Conservation (phyloP, 2,888 invertebrate species). For the Phyllotreta striolata region DNA sequence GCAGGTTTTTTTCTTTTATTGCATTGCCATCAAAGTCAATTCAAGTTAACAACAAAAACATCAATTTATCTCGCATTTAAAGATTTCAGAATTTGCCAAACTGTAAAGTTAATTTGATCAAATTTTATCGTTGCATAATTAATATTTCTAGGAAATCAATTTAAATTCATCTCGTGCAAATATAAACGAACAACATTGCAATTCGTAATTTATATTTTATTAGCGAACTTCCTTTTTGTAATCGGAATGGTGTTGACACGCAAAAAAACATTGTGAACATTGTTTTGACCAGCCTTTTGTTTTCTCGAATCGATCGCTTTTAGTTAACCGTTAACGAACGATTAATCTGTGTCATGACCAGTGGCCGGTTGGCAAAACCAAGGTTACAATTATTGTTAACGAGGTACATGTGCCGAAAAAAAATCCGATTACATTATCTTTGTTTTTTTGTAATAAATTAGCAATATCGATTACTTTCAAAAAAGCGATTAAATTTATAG, state of each 20-base stretch:
- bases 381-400: conserved; percentile 35
- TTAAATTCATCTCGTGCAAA: too few relatives aligned
- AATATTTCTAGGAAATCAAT: too few relatives aligned
- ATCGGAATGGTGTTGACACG: background rate
- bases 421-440: conserved; percentile 17
- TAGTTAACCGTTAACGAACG: conserved; percentile 16
- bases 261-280: conserved; percentile 2
- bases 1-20: too few relatives aligned
- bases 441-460: conserved; percentile 17
- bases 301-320: conserved; percentile 10
- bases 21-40: too few relatives aligned
- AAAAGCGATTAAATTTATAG: too few relatives aligned
- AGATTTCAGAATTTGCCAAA: too few relatives aligned
- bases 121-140: too few relatives aligned
- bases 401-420: conserved; percentile 32
- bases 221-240: conserved; percentile 8
- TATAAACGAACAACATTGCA: too few relatives aligned
- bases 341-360: conserved; percentile 37
- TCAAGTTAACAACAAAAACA: too few relatives aligned
- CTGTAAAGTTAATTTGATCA: too few relatives aligned
- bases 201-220: conserved; percentile 9
- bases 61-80: too few relatives aligned
- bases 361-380: conserved; percentile 25
- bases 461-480: too few relatives aligned
- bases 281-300: conserved; percentile 5